Evolutionary conservation across 2,113 vertebrate species (phyloP), one percentile per base, ranked within the genome.

Genomic region (Triplophysa dalaica): DNA sequence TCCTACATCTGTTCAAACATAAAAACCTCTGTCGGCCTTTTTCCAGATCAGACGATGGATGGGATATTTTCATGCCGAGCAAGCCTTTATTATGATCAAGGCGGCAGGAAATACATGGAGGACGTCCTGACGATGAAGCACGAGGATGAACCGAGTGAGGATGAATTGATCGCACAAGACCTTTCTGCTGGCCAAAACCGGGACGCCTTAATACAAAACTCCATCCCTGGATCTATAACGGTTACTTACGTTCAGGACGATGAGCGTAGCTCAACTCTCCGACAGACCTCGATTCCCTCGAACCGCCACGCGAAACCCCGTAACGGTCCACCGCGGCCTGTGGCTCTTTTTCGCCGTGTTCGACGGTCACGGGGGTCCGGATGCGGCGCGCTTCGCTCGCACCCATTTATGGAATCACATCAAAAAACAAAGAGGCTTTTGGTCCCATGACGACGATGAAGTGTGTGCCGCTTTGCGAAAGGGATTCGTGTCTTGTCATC

Each of bases 31-130:
- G 66, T 33, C 65, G 62, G 50, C 67, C 75, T 84, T 82, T 77
- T 76, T 24, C 63, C 63, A 48, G 67, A 68, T 70, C 87, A 38
- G 65, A 80, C 81, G 88, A 96, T 97, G 96, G 94, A 94, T 89
- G 94, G 90, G 77, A 84, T 85, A 0, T 91, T 95, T 76, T 89
- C 93, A 84, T 94, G 98, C 79, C 94, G 94, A 88, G 95, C 97
- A 88, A 98, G 96, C 86, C 94, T 96, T 76, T 96, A 93, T 89
- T 96, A 95, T 1, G 95, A 96, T 86, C 96, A 97, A 87, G 97
- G 96, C 66, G 97, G 96, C 86, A 94, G 97, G 91, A 97, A 97
- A 91, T 98, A 98, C 91, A 98, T 98, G 96, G 97, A 98, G 94
- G 97, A 98, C 89, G 94, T 98, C 87, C 94, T 95, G 87, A 94